These are phyloP conservation scores for Halcyon smyrnensis DNA, from an alignment of 2,797 vertebrate genomes.

Conservation along the genomic window DNA sequence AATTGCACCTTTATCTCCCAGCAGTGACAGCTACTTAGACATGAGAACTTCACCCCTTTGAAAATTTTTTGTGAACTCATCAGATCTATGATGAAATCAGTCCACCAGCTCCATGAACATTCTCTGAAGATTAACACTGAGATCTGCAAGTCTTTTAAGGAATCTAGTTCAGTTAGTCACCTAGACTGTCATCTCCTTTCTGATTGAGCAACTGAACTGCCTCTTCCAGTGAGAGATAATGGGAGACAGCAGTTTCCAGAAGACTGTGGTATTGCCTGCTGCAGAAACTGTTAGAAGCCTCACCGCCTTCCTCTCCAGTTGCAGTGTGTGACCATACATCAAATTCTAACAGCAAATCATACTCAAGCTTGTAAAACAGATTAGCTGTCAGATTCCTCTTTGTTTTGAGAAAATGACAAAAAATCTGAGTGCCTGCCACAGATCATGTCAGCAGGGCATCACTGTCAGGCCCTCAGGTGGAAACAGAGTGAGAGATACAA, in stretches of 20 bases:
- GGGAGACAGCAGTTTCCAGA: not conserved
- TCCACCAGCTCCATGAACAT: not conserved
- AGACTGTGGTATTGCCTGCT: not conserved
- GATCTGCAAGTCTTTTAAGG: not conserved
- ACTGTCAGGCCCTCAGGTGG: not conserved
- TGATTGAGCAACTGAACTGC: not conserved
- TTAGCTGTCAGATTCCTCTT: not conserved
- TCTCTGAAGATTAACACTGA: not conserved
- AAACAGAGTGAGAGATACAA: not conserved
- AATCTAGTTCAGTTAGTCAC: not conserved
- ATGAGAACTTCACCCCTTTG: not conserved
- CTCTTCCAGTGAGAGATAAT: not conserved
- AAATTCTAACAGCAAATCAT: not conserved
- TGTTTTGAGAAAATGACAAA: not conserved
- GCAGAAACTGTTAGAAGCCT: not conserved
- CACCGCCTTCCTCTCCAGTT: not conserved
- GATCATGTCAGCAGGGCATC: accelerated
- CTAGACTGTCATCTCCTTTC: not conserved
- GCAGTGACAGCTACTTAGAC: not conserved
- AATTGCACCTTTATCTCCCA: not conserved
- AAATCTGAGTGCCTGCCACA: not conserved
- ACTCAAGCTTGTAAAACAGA: not conserved
- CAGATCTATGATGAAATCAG: not conserved
- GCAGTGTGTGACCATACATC: not conserved
- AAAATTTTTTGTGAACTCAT: not conserved